These are phyloP conservation scores for Drosophila lacteicornis DNA, from an alignment of 1,140 invertebrate genomes.

Conservation along the genomic window DNA sequence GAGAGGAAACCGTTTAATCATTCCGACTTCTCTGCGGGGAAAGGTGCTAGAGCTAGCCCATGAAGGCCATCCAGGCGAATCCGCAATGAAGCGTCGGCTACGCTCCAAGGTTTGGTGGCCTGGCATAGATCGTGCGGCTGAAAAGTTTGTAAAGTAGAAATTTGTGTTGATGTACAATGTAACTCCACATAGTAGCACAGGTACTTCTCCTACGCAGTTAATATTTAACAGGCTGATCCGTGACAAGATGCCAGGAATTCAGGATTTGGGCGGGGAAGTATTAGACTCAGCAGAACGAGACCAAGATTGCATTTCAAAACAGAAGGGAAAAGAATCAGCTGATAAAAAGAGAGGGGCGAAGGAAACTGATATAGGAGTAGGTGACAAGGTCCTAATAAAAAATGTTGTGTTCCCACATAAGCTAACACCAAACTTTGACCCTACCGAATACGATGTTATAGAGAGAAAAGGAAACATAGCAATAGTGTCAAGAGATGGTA, in stretches of 20 bases:
- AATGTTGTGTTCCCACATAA: conserved; percentile 3
- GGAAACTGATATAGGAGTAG: conserved; percentile 7
- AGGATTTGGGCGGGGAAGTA: conserved; percentile 22
- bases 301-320: conserved; percentile 10
- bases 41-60: too few relatives aligned
- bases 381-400: conserved; percentile 9
- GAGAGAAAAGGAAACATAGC: conserved; percentile 1
- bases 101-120: too few relatives aligned
- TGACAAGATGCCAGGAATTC: conserved; percentile 39
- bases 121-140: too few relatives aligned
- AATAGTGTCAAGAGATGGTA: conserved; percentile 1
- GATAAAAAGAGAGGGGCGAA: conserved; percentile 6
- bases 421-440: conserved; percentile 6
- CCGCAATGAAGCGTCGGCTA: too few relatives aligned
- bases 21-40: too few relatives aligned
- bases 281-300: conserved; percentile 34
- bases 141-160: too few relatives aligned
- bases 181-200: conserved; percentile 51
- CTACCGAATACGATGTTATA: conserved; percentile 1
- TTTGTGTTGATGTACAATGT: conserved; percentile 23
- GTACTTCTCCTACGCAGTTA: conserved; percentile 43
- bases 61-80: too few relatives aligned
- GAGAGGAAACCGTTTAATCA: too few relatives aligned
- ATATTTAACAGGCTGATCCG: conserved; percentile 47
- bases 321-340: neutral